Base-by-base conservation (phyloP, 2,888 invertebrate genomes). In the Plemyria rubiginata region DNA sequence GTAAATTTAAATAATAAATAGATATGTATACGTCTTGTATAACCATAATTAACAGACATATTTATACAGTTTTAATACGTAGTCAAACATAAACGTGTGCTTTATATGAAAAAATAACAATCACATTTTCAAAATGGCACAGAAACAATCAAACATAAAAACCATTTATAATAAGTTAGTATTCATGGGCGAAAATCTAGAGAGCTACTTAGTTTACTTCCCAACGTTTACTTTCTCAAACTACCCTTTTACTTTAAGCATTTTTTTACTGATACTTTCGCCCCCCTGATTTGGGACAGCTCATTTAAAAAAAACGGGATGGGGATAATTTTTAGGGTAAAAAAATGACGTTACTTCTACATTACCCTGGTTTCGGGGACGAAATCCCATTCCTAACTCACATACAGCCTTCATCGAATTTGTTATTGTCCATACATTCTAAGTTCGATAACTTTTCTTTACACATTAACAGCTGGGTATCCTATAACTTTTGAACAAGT, bases 351-450 rank as follows among this genome's bases (percentile, higher is more conserved):
- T 85, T 85, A 85, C 79, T 73, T 72, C 90, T 92, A 91, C 83
- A 80, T 70, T 91, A 92, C 91, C 91, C 91, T 92, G 91, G 86
- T 86, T 77, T 73, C 81, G 82, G 89, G 89, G 88, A 86, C 85
- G 84, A 83, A 78, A 76, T 79, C 88, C 90, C 87, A 79, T 77
- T 78, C 76, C 75, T 79, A 77, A 77, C 79, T 84, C 78, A 76
- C 79, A 74, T 86, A 88, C 90, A 92, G 91, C 91, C 91, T 91
- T 90, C 86, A 70, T 79, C 86, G 85, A 78, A 74, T 77, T 79
- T 78, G 82, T 91, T 91, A 91, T 91, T 91, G 91, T 91, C 91
- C 90, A 71, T 82, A 82, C 88, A 79, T 84, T 77, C 79, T 79
- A 71, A 63, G 70, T 70, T 66, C 71, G 68, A 66, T 77, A 52